phyloP scores from a whole-genome alignment of 2,113 vertebrate species.

The Notiomystis cincta region DNA sequence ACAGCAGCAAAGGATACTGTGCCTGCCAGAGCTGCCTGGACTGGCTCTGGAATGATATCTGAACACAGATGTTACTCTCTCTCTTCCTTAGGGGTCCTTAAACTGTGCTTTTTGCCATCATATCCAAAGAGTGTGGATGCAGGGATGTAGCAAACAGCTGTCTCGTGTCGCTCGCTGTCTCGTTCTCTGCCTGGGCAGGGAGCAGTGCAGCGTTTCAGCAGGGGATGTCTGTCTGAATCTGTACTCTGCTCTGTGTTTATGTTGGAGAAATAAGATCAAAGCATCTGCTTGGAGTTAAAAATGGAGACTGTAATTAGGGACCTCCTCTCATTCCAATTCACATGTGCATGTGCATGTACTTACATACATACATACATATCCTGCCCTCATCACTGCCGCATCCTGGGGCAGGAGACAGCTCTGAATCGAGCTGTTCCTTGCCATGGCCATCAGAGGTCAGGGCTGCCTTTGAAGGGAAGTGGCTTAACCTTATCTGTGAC shows the following conservation, averaged over 20 bases:
- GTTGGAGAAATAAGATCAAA: conserved; percentile 35
- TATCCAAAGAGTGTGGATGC: neutral
- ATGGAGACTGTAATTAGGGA: neutral
- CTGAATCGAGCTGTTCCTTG: neutral
- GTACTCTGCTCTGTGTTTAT: conserved; percentile 28
- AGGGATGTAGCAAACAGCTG: neutral
- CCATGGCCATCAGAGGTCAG: conserved; percentile 35
- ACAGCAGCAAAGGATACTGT: neutral
- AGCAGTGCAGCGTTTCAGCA: neutral
- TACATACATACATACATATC: neutral
- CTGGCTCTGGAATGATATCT: neutral
- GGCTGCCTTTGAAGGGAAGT: neutral
- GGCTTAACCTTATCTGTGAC: neutral
- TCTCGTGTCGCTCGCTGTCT: neutral
- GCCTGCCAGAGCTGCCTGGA: neutral
- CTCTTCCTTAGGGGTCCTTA: neutral
- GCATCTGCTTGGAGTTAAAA: neutral
- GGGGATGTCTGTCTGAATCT: neutral
- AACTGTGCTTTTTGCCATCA: neutral
- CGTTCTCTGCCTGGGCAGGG: neutral
- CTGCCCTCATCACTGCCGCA: neutral
- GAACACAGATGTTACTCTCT: neutral
- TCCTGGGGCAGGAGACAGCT: neutral
- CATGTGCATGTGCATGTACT: neutral
- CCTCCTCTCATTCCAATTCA: neutral